Evolutionary conservation across 37 sponge, comb jelly and placozoan species (phyloP), one percentile per base, ranked within the genome.

Genomic region (Crambe crambe): DNA sequence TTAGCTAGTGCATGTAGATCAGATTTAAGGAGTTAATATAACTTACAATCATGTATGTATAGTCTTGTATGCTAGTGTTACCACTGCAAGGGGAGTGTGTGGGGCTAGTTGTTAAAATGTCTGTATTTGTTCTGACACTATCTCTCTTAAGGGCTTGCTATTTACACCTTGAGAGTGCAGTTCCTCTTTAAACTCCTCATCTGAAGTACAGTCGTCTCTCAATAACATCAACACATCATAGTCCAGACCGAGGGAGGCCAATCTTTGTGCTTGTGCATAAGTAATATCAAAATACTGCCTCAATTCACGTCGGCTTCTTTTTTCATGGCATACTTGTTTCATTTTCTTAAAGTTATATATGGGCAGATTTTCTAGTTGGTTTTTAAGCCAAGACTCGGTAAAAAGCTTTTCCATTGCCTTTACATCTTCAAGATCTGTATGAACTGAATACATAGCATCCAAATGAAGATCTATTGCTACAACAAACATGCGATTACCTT

Each of bases 391-490:
- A 12, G 35, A 37, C 32, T 54, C 22, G 2, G 21, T 25, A n/a
- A 84, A 68, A 5, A 84, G n/a, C 40, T 84, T 29, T 37, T 70
- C 79, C 78, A 85, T 57, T 18, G 79, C 85, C 38, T 35, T 36
- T 15, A 85, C 85, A 85, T 85, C 85, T 22, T 1, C 41, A 15
- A 85, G 56, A 26, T 78, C 85, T 37, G 78, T 37, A 38, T 85
- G 85, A 62, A 61, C 85, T 75, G 38, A 57, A 58, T 18, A 5
- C 4, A 75, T 30, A 34, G n/a, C n/a, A n/a, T n/a, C n/a, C n/a
- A n/a, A n/a, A n/a, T n/a, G n/a, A n/a, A n/a, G n/a, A n/a, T n/a
- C n/a, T n/a, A n/a, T n/a, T n/a, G n/a, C n/a, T n/a, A n/a, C n/a
- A n/a, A n/a, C n/a, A n/a, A n/a, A n/a, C n/a, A n/a, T n/a, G n/a